Evolutionary conservation across 2,113 vertebrate species (phyloP).

Genomic region (Oncorhynchus masou): DNA sequence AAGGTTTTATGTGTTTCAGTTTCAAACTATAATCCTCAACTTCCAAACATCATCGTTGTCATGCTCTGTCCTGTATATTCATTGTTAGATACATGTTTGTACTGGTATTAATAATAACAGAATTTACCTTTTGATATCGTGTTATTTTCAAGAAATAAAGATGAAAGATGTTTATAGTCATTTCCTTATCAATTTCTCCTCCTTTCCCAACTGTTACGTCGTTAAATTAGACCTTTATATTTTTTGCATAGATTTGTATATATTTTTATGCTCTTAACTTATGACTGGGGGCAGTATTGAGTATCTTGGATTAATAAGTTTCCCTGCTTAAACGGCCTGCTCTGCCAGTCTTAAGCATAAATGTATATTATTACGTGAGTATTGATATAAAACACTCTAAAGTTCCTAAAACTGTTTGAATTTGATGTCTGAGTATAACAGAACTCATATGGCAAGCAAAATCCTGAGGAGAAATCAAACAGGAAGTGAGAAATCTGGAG

Average conservation of each 20-base stretch:
- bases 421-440: too few species aligned
- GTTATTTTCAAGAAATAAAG: conserved; percentile 98
- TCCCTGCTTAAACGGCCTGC: too few species aligned
- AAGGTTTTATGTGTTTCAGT: not conserved
- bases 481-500: too few species aligned
- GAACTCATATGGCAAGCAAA: too few species aligned
- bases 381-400: too few species aligned
- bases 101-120: conserved; percentile 82
- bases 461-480: too few species aligned
- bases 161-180: conserved; percentile 75
- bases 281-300: too few species aligned
- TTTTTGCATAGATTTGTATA: not conserved
- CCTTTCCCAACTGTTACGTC: not conserved
- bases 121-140: conserved; percentile 80
- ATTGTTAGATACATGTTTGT: conserved; percentile 85
- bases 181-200: not conserved
- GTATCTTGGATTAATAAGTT: too few species aligned
- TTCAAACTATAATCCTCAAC: not conserved
- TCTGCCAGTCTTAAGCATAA: too few species aligned
- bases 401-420: too few species aligned
- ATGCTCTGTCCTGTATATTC: conserved; percentile 80
- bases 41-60: not conserved
- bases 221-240: not conserved
- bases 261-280: too few species aligned
- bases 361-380: too few species aligned